Conservation (phyloP, 2,113 vertebrate genomes). For the Melanerpes aurifrons region DNA sequence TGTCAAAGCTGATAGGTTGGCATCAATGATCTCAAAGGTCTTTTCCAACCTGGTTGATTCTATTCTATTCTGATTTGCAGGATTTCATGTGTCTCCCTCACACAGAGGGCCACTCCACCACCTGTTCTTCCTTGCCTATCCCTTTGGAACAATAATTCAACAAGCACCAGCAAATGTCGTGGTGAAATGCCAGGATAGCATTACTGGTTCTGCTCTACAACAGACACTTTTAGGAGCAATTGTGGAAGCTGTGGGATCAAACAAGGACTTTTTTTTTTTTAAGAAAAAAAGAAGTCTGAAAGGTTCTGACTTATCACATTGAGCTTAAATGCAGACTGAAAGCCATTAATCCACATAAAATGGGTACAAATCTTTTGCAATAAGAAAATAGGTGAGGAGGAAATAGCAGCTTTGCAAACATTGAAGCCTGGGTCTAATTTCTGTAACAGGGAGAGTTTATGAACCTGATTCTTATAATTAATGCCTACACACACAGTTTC, state of each 20-base stretch:
- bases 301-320: not conserved
- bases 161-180: rapidly evolving
- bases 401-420: conserved; percentile 52
- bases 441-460: conserved; percentile 19
- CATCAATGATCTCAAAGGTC: too few relatives aligned
- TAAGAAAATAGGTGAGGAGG: conserved; percentile 30
- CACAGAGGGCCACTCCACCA: too few relatives aligned
- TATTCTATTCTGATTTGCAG: too few relatives aligned
- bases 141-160: not conserved
- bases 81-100: too few relatives aligned
- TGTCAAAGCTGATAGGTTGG: too few relatives aligned
- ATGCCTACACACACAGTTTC: not conserved
- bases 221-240: not conserved
- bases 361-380: conserved; percentile 17
- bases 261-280: not conserved
- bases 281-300: not conserved
- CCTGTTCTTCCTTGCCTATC: too few relatives aligned
- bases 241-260: not conserved
- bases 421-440: conserved; percentile 32
- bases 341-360: conserved; percentile 9
- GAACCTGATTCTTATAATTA: conserved; percentile 45
- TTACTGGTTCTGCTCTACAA: not conserved
- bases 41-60: too few relatives aligned
- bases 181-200: not conserved
- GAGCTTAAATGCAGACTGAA: not conserved